A percentile compares a stretch with the other conserved stretches of the same genome.
Evolutionary conservation across 2,113 vertebrate species (phyloP).

Genomic region (Platysternon megacephalum): DNA sequence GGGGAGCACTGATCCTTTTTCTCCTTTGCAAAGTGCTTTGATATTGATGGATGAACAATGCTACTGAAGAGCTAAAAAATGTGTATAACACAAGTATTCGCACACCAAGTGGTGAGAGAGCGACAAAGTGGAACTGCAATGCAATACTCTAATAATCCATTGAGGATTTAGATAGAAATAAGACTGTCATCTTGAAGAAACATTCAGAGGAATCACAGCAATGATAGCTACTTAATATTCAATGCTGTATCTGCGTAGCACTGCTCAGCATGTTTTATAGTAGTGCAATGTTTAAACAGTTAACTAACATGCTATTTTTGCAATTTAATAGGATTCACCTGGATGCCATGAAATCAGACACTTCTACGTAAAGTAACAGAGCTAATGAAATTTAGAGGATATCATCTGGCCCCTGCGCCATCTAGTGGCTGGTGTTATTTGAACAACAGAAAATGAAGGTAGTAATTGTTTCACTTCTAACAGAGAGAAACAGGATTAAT

Average conservation of each 20-base stretch:
- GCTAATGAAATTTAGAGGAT: background rate
- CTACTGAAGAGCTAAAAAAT: background rate
- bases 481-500: background rate
- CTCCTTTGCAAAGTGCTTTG: background rate
- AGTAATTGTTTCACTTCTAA: background rate
- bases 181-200: background rate
- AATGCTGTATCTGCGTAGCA: background rate
- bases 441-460: background rate
- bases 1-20: background rate
- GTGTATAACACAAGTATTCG: background rate
- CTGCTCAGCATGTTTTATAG: background rate
- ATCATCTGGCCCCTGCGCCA: background rate
- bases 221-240: slow-evolving; percentile 15
- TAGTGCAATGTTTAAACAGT: background rate
- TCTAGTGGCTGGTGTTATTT: background rate
- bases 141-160: background rate
- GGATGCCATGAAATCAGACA: background rate
- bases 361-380: background rate
- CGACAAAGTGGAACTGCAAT: background rate
- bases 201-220: background rate
- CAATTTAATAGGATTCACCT: background rate
- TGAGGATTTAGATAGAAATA: background rate
- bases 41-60: background rate
- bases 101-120: background rate
- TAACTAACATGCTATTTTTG: rapidly evolving